Evolutionary conservation across 92 coral and sea anemone species (phyloP), one percentile per base, ranked within the genome.

Genomic region (Porites cylindrica): DNA sequence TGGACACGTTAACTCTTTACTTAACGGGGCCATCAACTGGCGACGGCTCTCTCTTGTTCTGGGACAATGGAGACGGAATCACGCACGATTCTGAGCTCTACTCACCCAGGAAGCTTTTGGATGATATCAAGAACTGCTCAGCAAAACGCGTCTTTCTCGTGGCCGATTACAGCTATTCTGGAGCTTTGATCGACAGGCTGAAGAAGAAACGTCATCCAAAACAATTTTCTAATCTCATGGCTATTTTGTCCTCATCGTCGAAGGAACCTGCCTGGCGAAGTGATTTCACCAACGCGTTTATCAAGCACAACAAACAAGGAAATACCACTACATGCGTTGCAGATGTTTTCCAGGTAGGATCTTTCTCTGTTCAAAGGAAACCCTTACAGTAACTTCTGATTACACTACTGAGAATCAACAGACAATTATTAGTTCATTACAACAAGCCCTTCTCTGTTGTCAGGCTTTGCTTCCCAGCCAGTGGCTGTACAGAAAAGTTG

Each of bases 151-250:
- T 97, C 72, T 90, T 83, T 59, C 75, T 97, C 63, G 90, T 97
- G 77, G 98, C 99, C 6, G 99, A 97, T 76, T 93, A 97, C 77
- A 97, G 98, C 82, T 97, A 95, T 38, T 95, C 99, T 4, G 99
- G 98, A 7, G 94, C 89, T 50, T 84, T 97, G 74, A 79, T 90
- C 20, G 90, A 91, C 58, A 95, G 85, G 68, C 79, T 95, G 8
- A 73, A 77, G 23, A 82, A 76, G 14, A 17, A 1, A 20, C 82
- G 92, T 9, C 93, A 91, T 56, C 54, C 61, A 13, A 75, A 86
- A 1, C 78, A 72, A 59, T 91, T 80, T 32, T 20, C 65, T 62
- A 88, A 89, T 64, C 75, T 86, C 20, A 78, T 91, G 64, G 92
- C 94, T 8, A 12, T 93, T 12, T 82, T 92, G 4, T 95, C 98